phyloP scores from a whole-genome alignment of 2,797 vertebrate species.

The Myripristis murdjan region DNA sequence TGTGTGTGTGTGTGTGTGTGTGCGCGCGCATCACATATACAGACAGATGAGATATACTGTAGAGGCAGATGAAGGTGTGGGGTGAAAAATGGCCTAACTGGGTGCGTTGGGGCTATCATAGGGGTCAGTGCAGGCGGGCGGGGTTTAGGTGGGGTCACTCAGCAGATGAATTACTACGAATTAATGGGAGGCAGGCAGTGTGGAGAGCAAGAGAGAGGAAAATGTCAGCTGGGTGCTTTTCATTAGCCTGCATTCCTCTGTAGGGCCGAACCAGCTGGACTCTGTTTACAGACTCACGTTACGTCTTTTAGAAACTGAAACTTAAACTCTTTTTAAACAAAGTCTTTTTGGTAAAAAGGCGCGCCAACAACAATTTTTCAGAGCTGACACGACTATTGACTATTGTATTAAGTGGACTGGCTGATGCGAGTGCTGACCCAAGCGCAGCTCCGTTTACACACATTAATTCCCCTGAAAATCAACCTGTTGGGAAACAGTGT shows the following conservation, averaged over 20 bases:
- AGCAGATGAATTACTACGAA: slow-evolving; percentile 44
- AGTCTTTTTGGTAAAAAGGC: no score
- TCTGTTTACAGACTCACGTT: no score
- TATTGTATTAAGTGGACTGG: no score
- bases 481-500: no score
- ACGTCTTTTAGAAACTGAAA: no score
- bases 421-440: no score
- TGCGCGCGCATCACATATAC: slow-evolving; percentile 7
- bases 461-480: no score
- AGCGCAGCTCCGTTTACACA: no score
- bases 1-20: neutral
- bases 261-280: neutral
- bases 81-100: slow-evolving; percentile 35
- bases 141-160: slow-evolving; percentile 34
- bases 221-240: slow-evolving; percentile 37
- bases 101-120: slow-evolving; percentile 32
- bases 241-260: neutral
- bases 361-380: no score
- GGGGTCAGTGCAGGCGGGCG: slow-evolving; percentile 44
- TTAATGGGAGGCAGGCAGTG: slow-evolving; percentile 47
- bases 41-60: slow-evolving; percentile 68
- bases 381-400: no score
- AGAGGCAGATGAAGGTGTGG: slow-evolving; percentile 9
- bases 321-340: no score
- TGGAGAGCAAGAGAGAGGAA: slow-evolving; percentile 33